phyloP scores from a whole-genome alignment of 2,113 vertebrate species.

The Microcebus lehilahytsara region DNA sequence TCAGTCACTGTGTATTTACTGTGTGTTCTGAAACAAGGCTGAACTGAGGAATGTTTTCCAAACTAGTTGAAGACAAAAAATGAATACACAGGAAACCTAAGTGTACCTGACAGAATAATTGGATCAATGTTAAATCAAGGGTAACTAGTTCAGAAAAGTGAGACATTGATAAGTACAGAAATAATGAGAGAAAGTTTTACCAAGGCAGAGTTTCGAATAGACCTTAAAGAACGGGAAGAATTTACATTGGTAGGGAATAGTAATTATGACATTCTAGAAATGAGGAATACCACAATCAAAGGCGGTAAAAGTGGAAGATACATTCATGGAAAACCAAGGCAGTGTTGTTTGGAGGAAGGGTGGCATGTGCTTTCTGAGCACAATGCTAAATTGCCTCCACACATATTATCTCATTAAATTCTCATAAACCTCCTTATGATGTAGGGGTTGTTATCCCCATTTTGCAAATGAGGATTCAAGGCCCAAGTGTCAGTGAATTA shows the following conservation, averaged over 20 bases:
- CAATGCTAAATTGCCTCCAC: neutral
- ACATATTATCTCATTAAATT: neutral
- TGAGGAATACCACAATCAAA: constrained; percentile 1
- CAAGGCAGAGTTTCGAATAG: neutral
- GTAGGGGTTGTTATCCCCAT: neutral
- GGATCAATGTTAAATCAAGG: neutral
- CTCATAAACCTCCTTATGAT: neutral
- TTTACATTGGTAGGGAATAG: neutral
- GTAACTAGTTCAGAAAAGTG: neutral
- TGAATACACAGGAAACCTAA: neutral
- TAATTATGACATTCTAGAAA: constrained; percentile 27
- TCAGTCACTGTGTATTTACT: neutral
- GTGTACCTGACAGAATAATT: neutral
- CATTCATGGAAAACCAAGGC: constrained; percentile 10
- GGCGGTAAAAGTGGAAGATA: neutral
- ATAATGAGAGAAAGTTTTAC: neutral
- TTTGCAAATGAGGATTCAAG: neutral
- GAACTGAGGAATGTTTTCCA: constrained; percentile 8
- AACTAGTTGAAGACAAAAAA: constrained; percentile 29
- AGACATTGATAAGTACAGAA: neutral
- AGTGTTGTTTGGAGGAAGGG: neutral
- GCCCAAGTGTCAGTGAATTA: neutral
- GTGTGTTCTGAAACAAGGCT: constrained; percentile 28
- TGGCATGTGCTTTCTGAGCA: neutral
- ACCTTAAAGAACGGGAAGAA: neutral